phyloP scores from a whole-genome alignment of 1,140 invertebrate genomes.

The Drosophila persimilis region DNA sequence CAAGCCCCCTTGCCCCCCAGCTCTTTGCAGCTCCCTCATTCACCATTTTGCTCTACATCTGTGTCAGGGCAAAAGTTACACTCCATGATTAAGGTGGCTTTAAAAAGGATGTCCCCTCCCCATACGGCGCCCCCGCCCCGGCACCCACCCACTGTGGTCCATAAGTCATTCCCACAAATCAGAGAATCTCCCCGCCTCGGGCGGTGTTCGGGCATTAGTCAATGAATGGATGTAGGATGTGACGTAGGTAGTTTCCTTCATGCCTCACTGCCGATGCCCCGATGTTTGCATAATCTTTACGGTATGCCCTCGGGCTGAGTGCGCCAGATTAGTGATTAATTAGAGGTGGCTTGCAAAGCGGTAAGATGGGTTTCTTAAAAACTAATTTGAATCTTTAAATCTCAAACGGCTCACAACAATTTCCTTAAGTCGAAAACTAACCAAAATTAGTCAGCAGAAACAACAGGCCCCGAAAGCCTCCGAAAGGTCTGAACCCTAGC shows the following conservation, averaged over 20 bases:
- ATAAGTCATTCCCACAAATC: constrained; percentile 59
- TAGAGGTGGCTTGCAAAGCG: constrained; percentile 28
- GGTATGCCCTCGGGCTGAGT: constrained; percentile 10
- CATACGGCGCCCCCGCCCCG: neutral
- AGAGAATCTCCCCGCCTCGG: constrained; percentile 40
- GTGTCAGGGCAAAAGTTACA: constrained; percentile 25
- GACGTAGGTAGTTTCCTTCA: constrained; percentile 52
- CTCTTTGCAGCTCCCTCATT: too few relatives aligned
- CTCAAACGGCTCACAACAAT: neutral
- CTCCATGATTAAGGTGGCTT: constrained; percentile 56
- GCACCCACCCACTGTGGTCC: constrained; percentile 29
- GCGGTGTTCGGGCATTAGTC: constrained; percentile 29
- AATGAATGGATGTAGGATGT: constrained; percentile 30
- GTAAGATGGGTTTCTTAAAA: neutral
- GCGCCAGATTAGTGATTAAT: constrained; percentile 52
- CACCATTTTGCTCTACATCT: neutral
- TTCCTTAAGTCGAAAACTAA: constrained; percentile 25
- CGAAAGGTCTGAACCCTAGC: constrained; percentile 3
- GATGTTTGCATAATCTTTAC: constrained; percentile 52
- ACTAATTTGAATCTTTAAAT: neutral
- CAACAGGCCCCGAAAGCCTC: neutral
- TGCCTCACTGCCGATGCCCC: constrained; percentile 40
- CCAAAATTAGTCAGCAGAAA: constrained; percentile 37
- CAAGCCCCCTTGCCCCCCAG: neutral
- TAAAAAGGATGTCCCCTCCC: constrained; percentile 34